phyloP scores from a whole-genome alignment of 2,113 vertebrate species.

The Melanerpes formicivorus region DNA sequence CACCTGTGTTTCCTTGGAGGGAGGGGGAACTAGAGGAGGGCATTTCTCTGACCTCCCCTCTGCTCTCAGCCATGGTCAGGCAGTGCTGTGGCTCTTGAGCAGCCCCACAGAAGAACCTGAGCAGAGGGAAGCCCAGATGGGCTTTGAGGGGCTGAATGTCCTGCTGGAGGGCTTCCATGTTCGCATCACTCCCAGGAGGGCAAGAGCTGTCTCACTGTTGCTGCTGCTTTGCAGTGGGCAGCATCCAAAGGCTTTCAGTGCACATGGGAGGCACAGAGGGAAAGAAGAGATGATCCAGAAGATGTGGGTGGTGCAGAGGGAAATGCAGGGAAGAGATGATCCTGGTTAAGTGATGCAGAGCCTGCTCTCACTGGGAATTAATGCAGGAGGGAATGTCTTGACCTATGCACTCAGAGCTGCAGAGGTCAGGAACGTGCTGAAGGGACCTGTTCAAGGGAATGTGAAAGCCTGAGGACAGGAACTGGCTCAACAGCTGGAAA shows the following conservation, averaged over 20 bases:
- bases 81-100: neutral
- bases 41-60: neutral
- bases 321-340: neutral
- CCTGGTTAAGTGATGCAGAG: neutral
- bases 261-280: neutral
- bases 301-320: neutral
- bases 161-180: neutral
- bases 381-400: neutral
- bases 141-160: neutral
- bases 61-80: neutral
- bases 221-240: neutral
- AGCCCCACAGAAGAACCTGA: neutral
- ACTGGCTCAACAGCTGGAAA: neutral
- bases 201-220: neutral
- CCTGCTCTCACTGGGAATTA: neutral
- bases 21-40: rapidly evolving
- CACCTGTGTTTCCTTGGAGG: neutral
- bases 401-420: neutral
- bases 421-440: neutral
- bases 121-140: neutral
- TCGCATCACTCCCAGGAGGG: neutral
- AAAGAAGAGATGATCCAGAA: neutral
- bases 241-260: neutral
- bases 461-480: neutral
- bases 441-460: neutral